These are phyloP conservation scores for Buathra laborator DNA, from an alignment of 2,888 invertebrate genomes.

Conservation along the genomic window DNA sequence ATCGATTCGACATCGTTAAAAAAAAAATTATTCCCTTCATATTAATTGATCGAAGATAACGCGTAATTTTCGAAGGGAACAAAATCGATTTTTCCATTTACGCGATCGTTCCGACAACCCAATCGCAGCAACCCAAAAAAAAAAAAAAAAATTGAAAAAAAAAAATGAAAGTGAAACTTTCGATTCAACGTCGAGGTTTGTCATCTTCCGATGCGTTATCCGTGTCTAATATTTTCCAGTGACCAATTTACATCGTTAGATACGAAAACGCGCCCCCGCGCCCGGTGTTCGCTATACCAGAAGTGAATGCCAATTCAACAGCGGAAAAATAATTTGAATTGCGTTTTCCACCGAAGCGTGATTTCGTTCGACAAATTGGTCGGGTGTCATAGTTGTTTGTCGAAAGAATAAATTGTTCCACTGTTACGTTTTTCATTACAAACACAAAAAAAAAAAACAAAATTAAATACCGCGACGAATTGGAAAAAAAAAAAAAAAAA, in stretches of 20 bases:
- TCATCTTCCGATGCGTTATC: slow-evolving; percentile 61
- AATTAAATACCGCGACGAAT: neutral
- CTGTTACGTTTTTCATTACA: neutral
- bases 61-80: no score
- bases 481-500: neutral
- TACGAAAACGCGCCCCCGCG: neutral
- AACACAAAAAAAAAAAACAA: neutral
- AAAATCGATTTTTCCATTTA: neutral
- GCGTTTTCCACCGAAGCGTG: slow-evolving; percentile 11
- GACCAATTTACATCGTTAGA: slow-evolving; percentile 33
- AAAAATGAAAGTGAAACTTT: slow-evolving; percentile 75
- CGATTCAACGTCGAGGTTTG: slow-evolving; percentile 64
- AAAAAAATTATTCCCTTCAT: no score
- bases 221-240: slow-evolving; percentile 59
- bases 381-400: neutral
- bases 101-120: slow-evolving; percentile 19
- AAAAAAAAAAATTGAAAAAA: no score
- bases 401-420: neutral
- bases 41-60: no score
- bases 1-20: no score
- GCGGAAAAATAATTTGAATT: slow-evolving; percentile 39
- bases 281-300: neutral
- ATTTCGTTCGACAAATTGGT: slow-evolving; percentile 7
- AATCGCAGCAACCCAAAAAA: slow-evolving; percentile 43
- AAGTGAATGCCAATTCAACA: slow-evolving; percentile 4